phyloP scores from a whole-genome alignment of 2,797 vertebrate genomes.

The Helarctos malayanus region DNA sequence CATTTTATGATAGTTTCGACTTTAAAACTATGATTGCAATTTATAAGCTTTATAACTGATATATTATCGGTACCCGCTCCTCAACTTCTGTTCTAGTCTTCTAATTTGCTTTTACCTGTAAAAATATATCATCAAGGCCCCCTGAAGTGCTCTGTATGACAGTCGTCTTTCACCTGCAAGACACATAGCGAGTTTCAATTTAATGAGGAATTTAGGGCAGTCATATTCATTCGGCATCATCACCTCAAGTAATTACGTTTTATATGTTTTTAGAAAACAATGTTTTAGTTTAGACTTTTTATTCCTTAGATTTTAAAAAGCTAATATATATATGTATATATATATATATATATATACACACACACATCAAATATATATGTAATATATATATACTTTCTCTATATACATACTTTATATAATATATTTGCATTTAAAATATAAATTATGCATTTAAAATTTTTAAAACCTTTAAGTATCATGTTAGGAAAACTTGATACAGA shows the following conservation, averaged over 20 bases:
- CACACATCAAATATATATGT: background rate
- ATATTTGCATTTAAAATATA: background rate
- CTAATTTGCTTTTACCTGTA: conserved; percentile 92
- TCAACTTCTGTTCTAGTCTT: background rate
- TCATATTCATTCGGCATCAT: background rate
- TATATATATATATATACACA: background rate
- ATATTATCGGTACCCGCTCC: background rate
- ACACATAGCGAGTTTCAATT: background rate
- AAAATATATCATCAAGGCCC: conserved; percentile 98
- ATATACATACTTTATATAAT: background rate
- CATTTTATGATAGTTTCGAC: background rate
- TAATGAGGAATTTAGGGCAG: background rate
- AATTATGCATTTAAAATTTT: background rate
- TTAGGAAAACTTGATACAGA: background rate
- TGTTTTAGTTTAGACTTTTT: background rate
- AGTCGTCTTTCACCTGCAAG: conserved; percentile 95
- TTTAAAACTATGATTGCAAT: background rate
- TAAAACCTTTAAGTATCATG: background rate
- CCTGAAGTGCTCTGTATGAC: conserved; percentile 97
- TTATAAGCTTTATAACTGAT: background rate
- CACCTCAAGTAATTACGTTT: background rate
- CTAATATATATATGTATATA: background rate
- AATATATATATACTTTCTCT: background rate
- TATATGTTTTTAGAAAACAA: background rate
- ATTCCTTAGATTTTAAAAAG: background rate